These are phyloP conservation scores for Tiliqua scincoides DNA, from an alignment of 2,113 vertebrate genomes.

Conservation along the genomic window DNA sequence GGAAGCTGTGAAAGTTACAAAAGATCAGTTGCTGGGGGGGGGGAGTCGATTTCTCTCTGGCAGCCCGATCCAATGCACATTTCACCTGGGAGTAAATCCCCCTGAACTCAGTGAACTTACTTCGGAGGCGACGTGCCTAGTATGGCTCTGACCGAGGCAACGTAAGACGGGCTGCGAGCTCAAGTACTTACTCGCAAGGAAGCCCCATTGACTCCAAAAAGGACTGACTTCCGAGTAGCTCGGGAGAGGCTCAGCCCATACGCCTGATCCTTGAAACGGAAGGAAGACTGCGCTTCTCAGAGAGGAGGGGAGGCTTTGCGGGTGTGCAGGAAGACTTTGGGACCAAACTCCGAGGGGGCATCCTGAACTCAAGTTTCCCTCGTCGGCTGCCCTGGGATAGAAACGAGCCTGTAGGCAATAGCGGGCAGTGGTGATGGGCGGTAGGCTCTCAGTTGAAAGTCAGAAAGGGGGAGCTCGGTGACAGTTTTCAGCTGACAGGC, in stretches of 20 bases:
- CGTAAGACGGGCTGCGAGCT: neutral
- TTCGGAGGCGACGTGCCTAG: no score
- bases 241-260: neutral
- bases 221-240: neutral
- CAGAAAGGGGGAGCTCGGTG: neutral
- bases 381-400: neutral
- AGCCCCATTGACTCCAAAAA: neutral
- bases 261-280: neutral
- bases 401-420: neutral
- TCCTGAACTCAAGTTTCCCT: neutral
- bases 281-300: neutral
- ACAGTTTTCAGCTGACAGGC: constrained; percentile 20
- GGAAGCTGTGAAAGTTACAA: neutral
- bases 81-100: neutral
- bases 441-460: neutral
- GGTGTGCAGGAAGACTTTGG: neutral
- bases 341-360: neutral
- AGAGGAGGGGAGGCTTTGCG: neutral
- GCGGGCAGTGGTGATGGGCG: neutral
- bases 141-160: no score
- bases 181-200: no score
- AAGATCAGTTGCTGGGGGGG: neutral
- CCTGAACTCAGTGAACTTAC: no score
- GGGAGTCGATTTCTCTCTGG: neutral
- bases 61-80: neutral